Evolutionary conservation across 2,113 vertebrate genomes (phyloP).

Genomic region (Eulacestoma nigropectus): DNA sequence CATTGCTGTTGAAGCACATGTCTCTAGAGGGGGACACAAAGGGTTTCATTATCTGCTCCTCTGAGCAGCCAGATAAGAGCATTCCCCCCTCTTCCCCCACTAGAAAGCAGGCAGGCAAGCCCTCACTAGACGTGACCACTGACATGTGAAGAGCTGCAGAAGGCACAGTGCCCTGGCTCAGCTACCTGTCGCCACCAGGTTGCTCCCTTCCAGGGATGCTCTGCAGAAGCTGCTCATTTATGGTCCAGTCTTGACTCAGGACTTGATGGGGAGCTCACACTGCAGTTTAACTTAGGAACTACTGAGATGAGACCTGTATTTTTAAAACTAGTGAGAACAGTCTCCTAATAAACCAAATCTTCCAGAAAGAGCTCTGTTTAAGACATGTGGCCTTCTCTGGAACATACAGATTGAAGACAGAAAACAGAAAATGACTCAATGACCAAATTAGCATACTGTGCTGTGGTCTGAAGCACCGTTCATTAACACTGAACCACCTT

Average conservation of each 20-base stretch:
- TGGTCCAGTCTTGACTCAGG: fast-evolving
- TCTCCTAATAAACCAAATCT: neutral
- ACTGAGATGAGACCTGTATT: neutral
- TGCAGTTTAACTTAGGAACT: neutral
- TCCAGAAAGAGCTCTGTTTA: neutral
- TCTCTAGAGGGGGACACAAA: constrained; percentile 64
- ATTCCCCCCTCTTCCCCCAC: neutral
- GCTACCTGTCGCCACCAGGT: neutral
- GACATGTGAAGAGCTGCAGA: neutral
- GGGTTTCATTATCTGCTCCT: constrained; percentile 69
- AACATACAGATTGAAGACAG: neutral
- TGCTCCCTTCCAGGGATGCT: neutral
- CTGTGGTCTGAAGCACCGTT: neutral
- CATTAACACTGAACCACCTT: neutral
- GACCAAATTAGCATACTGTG: neutral
- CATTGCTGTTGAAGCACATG: constrained; percentile 49
- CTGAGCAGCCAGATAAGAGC: neutral
- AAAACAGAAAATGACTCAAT: neutral
- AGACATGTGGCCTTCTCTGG: neutral
- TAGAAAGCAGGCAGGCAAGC: neutral
- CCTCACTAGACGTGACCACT: neutral
- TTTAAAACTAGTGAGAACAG: neutral
- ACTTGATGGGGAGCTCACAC: neutral
- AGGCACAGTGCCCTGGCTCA: neutral
- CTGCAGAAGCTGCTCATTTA: neutral